A percentile compares a stretch with the other conserved stretches of the same genome.
phyloP scores from a whole-genome alignment of 23 tunicate species.

The Ciona savignyi region DNA sequence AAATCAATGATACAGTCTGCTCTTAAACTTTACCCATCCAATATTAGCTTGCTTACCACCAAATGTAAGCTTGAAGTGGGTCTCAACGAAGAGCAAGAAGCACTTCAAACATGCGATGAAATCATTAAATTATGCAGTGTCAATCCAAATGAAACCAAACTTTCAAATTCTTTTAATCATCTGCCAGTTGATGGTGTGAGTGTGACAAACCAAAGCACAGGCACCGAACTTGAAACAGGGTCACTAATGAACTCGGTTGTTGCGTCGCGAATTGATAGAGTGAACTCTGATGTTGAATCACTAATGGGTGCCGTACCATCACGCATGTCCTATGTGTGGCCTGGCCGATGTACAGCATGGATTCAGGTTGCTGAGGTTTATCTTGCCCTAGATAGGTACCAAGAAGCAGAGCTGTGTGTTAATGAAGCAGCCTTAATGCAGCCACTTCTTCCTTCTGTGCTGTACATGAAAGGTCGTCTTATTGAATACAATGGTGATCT shows the following conservation, averaged over 20 bases:
- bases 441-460: conserved; percentile 31
- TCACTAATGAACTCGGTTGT: too few species aligned
- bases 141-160: conserved; percentile 6
- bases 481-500: conserved; percentile 1
- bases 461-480: conserved; percentile 33
- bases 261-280: too few species aligned
- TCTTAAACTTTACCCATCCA: conserved; percentile 34
- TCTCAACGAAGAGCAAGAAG: conserved; percentile 23
- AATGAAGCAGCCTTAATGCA: conserved; percentile 27
- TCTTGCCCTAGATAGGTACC: conserved; percentile 21
- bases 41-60: conserved; percentile 30
- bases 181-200: conserved; percentile 42
- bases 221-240: conserved; percentile 44
- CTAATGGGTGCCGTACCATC: too few species aligned
- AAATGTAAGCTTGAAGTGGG: conserved; percentile 28
- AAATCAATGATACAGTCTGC: conserved; percentile 2
- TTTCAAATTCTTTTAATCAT: not conserved
- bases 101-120: conserved; percentile 37
- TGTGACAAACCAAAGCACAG: conserved; percentile 35
- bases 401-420: conserved; percentile 53
- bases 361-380: conserved; percentile 65
- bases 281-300: too few species aligned
- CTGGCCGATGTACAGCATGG: conserved; percentile 34
- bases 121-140: conserved; percentile 11
- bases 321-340: conserved; percentile 2